These are phyloP conservation scores for Paralinhomoeus sp. DNA, from an alignment of 2,888 invertebrate species.

Conservation along the genomic window DNA sequence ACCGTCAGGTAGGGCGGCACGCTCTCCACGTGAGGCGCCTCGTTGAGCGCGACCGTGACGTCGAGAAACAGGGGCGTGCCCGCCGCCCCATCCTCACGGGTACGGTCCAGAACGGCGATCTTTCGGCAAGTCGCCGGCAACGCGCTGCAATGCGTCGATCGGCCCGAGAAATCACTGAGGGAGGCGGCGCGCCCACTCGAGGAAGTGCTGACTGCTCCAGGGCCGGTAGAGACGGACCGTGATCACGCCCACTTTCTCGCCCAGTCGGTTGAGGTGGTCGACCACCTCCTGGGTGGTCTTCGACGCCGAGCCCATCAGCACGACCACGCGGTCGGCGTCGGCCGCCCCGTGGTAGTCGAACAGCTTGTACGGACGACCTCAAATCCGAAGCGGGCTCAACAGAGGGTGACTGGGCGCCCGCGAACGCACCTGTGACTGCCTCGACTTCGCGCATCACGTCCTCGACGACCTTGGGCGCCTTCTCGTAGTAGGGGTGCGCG, in stretches of 20 bases:
- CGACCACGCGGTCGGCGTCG: constrained; percentile 8
- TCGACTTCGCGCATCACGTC: constrained; percentile 4
- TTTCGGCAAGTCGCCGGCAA: constrained; percentile 7
- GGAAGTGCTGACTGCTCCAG: constrained; percentile 10
- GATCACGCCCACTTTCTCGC: constrained; percentile 10
- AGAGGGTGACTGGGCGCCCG: not conserved
- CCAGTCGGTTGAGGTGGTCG: constrained; percentile 7
- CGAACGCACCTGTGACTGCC: not conserved
- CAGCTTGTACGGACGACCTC: constrained; percentile 8
- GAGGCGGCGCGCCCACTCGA: constrained; percentile 3
- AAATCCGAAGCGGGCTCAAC: too few species aligned
- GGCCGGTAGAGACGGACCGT: constrained; percentile 10
- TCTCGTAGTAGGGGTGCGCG: constrained; percentile 9
- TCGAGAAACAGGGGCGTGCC: constrained; percentile 11
- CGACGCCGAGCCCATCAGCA: constrained; percentile 9
- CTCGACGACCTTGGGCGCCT: constrained; percentile 7
- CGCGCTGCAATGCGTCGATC: too few species aligned
- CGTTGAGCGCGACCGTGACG: constrained; percentile 9
- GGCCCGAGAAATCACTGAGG: too few species aligned
- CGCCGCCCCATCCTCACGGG: constrained; percentile 10
- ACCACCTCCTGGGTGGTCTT: constrained; percentile 10
- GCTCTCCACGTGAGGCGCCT: constrained; percentile 1
- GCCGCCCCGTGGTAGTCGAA: constrained; percentile 10
- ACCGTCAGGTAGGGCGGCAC: too few species aligned
- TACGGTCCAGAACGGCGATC: constrained; percentile 10